Base-by-base conservation (phyloP, 2,888 invertebrate genomes). In the Eupelmus urozonus region DNA sequence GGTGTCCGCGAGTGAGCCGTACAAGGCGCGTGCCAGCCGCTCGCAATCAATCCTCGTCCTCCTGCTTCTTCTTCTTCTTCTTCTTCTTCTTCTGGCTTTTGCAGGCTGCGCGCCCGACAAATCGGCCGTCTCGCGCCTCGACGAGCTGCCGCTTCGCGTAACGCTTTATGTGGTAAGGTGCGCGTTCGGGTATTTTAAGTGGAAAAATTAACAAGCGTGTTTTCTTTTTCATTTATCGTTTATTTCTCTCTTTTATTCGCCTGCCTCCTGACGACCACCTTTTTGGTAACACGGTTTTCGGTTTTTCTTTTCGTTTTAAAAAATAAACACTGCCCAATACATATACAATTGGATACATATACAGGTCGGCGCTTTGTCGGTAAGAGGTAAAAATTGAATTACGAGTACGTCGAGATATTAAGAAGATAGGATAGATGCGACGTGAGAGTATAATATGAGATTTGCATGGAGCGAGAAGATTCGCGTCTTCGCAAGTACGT, bases 281-380 rank as follows among this genome's bases (percentile, higher is more conserved):
- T 29, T n/a, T 27, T 16, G 16, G n/a, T 7, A 27, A 59, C 16
- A 29, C n/a, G 11, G 1, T 34, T 18, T 29, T 0, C 59, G n/a
- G 3, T 45, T 29, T 18, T 27, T 5, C 34, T 25, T 45, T 23
- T 20, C 25, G 1, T 18, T 67, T 63, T 70, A 18, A 76, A 76
- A 76, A 76, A 76, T 71, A 70, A 76, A 76, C 51, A 76, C 57
- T 65, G 34, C 42, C 69, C 18, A 76, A 63, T 62, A 55, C 63
- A 63, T 57, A 27, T 69, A 76, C 53, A 70, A 57, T 42, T 18
- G 49, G 9, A 20, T 34, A 55, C 16, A 49, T 11, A n/a, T 34
- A 25, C 25, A 55, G 9, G 11, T 27, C 18, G 51, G 51, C 63
- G 51, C 40, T 53, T 20, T 23, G 9, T 18, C 7, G 18, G 34